Base-by-base conservation (phyloP, 2,797 vertebrate genomes). In the Sebastes kiyomatsui region DNA sequence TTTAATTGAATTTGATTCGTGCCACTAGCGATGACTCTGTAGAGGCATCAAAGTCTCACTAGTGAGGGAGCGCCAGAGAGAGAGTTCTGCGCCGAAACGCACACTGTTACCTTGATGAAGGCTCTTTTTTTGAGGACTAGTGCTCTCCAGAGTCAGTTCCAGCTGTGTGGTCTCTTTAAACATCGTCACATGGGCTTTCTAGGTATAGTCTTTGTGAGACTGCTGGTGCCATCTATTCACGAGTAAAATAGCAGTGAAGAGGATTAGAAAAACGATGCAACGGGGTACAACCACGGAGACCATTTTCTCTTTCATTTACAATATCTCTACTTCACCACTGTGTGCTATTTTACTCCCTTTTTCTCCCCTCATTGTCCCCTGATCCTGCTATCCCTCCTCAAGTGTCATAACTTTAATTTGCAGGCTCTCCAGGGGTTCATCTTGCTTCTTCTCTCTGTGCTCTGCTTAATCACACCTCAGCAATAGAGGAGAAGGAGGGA, bases 1-100 rank as follows among this genome's bases (percentile, higher is more conserved):
- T 92, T 95, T 94, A 93, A 95, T 95, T 94, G 92, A 94, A 94
- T 94, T 95, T 95, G 93, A 95, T 94, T 93, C 56, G 62, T 91
- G 94, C 93, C 92, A 92, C 83, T 69, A 87, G 93, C 88, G 55
- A 79, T 86, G 82, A 82, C 86, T 91, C 88, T 65, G 83, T 72
- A 59, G 86, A 80, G 83, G 88, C 92, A 89, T 93, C 90, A 90
- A 90, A 94, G 87, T 86, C 86, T 90, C 74, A 62, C 87, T 65
- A 23, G 86, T 10, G 68, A 70, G 84, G 55, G 66, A 76, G 73
- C 66, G 67, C 62, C 75, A 67, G 23, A 73, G 54, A 75, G 58
- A 75, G 55, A 75, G 56, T 78, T 75, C 64, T 65, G 62, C 35
- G 20, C 46, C 56, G 38, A 83, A 56, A 65, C 5, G 2, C 64